Evolutionary conservation across 2,113 vertebrate genomes (phyloP).

Genomic region (Toxostoma redivivum): DNA sequence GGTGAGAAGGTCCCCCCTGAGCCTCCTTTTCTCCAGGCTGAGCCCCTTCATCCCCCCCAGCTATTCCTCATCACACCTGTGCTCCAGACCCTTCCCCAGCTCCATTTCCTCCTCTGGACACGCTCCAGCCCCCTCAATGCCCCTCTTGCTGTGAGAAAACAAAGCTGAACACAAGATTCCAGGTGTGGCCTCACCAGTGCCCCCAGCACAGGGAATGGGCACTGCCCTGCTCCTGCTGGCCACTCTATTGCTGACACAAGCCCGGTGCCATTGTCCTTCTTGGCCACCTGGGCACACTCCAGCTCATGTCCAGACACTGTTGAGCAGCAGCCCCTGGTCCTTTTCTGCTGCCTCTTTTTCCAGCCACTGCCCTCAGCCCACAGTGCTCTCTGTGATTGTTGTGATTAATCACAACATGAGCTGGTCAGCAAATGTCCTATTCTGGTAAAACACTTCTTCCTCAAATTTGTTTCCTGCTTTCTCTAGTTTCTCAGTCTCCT

Average conservation of each 20-base stretch:
- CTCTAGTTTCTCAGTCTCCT: background rate
- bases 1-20: accelerated
- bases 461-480: background rate
- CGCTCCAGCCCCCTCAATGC: accelerated
- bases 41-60: background rate
- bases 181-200: background rate
- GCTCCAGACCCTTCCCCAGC: background rate
- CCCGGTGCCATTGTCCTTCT: accelerated
- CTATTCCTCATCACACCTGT: background rate
- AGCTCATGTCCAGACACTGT: too few species aligned
- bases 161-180: background rate
- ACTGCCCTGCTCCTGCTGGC: too few species aligned
- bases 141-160: too few species aligned
- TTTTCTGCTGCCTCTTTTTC: background rate
- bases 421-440: background rate
- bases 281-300: background rate
- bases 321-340: accelerated
- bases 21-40: background rate
- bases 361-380: accelerated
- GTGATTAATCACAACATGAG: background rate
- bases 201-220: background rate
- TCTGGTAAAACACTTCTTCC: conserved; percentile 14
- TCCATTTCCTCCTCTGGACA: background rate
- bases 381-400: background rate
- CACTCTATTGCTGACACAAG: background rate